Evolutionary conservation across 2,797 vertebrate species (phyloP).

Genomic region (Melanogrammus aeglefinus): DNA sequence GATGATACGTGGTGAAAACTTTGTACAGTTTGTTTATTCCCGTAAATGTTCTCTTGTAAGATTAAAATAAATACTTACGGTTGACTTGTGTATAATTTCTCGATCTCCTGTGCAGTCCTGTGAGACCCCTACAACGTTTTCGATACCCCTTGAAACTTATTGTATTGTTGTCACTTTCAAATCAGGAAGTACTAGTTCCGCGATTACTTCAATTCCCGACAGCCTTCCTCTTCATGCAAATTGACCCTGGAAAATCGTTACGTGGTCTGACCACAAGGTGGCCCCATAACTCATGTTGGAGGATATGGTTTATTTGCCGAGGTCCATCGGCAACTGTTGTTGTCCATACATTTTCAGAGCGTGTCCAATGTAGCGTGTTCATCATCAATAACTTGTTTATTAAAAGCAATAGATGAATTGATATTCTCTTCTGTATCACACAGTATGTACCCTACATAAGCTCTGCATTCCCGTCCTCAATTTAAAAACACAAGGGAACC

Average conservation of each 20-base stretch:
- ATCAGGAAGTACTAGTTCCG: conserved; percentile 60
- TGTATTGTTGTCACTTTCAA: conserved; percentile 26
- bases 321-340: background rate
- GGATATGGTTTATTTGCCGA: background rate
- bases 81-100: conserved; percentile 14
- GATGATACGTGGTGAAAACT: background rate
- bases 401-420: background rate
- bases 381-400: background rate
- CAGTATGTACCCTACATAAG: background rate
- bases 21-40: background rate
- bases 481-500: background rate
- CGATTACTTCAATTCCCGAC: conserved; percentile 59
- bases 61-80: conserved; percentile 38
- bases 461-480: background rate
- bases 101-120: background rate
- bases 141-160: conserved; percentile 22
- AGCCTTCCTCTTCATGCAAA: background rate
- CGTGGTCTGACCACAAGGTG: conserved; percentile 40
- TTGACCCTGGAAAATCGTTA: conserved; percentile 12
- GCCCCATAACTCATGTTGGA: conserved; percentile 21
- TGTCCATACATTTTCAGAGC: background rate
- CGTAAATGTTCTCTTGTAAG: background rate
- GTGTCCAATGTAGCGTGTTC: background rate
- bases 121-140: conserved; percentile 34
- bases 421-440: background rate